Base-by-base conservation (phyloP, 2,888 invertebrate genomes). In the Coremacera marginata region DNA sequence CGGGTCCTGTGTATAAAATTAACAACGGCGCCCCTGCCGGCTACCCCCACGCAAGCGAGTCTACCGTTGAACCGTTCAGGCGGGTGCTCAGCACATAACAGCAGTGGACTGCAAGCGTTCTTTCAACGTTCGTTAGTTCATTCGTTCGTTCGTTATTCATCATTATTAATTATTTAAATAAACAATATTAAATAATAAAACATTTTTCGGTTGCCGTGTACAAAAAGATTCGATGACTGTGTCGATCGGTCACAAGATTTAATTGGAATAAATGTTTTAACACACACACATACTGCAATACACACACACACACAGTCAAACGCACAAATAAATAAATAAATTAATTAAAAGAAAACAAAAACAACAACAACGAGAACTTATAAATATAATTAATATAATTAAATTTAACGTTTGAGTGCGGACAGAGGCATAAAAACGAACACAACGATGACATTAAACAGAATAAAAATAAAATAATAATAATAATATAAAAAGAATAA, bases 341-440 rank as follows among this genome's bases (percentile, higher is more conserved):
- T 22, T 22, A 55, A 55, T 55, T 55, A 62, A 51, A 76, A 22
- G 73, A 71, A 75, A 67, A 79, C 71, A 81, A 73, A 79, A 80
- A 75, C 81, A 81, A 81, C 79, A 77, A 77, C 79, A 77, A 72
- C 80, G 70, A 81, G 44, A 44, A 44, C 44, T 44, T 78, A 79
- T 81, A 77, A 84, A 84, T 82, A 84, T 84, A 82, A 84, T 83
- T 82, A 86, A 87, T 85, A 85, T 86, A 87, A 86, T 86, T 87
- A 86, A 86, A 85, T 86, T 85, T 86, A 82, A 87, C 84, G 84
- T 70, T 77, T 72, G 78, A 78, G 77, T 80, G 80, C 76, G 78
- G 80, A 78, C 77, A 60, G 22, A 60, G 25, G 22, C 25, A 16
- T 16, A 60, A 60, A 60, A 60, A 25, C 27, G 27, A 22, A n/a